Base-by-base conservation (phyloP, 2,888 invertebrate species). In the Baccha elongata region DNA sequence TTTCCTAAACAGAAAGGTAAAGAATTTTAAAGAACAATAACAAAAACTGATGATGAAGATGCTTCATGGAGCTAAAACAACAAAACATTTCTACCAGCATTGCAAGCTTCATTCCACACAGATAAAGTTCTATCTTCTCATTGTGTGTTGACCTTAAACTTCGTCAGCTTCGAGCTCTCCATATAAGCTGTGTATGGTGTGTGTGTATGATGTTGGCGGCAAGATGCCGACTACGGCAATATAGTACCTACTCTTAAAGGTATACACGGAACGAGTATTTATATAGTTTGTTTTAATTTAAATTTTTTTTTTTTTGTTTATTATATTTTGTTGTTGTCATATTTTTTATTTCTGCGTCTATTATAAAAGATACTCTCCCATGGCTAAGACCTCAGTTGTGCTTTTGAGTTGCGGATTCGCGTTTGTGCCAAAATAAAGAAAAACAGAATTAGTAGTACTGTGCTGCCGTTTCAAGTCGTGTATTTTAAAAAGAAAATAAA, bases 351-450 rank as follows among this genome's bases (percentile, higher is more conserved):
- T 40, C 50, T 46, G 76, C 42, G 50, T 68, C 78, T 83, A 68
- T 84, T 85, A 85, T 85, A 85, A 85, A 84, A 85, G 84, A 81
- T 74, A 65, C 78, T 72, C 75, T 78, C 55, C 58, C 69, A 68
- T 62, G 71, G 60, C 67, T 72, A 60, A 67, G 78, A 19, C 74
- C 76, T 86, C 72, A 85, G 92, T 92, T 69, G 85, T 75, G 67
- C 67, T 79, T 80, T 78, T 83, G 72, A 78, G 83, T 83, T 83
- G 67, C 78, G 83, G 62, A 73, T 78, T 83, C 73, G 83, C 78
- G 76, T 68, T 76, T 78, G 72, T 83, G 81, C 69, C 50, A 69
- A 80, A 68, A 74, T 50, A 32, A 35, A 35, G 8, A 13, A 23
- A 65, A 44, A 58, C 11, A 32, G 37, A 44, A 26, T 26, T 52